Evolutionary conservation across 2,797 vertebrate species (phyloP).

Genomic region (Mormyrus proboscirostris): DNA sequence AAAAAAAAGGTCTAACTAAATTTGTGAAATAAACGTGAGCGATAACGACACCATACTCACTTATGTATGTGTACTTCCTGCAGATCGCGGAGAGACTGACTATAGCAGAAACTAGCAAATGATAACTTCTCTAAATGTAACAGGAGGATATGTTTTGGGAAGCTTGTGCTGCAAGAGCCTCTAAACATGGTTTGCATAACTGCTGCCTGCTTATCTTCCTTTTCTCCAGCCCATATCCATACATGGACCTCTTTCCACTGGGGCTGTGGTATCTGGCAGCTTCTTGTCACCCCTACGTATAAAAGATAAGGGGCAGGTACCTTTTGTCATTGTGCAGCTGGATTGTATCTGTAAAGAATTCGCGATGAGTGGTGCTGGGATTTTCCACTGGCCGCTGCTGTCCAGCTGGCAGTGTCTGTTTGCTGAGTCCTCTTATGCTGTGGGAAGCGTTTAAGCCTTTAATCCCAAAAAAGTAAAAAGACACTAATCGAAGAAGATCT

Average conservation of each 20-base stretch:
- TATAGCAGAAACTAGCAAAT: conserved; percentile 48
- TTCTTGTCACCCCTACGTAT: conserved; percentile 66
- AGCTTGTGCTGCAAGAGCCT: conserved; percentile 73
- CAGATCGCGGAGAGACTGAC: conserved; percentile 44
- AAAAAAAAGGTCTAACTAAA: neutral
- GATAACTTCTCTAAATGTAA: conserved; percentile 74
- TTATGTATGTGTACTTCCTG: conserved; percentile 50
- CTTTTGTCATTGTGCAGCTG: neutral
- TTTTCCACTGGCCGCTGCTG: neutral
- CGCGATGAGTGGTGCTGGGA: neutral
- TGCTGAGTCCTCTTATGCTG: neutral
- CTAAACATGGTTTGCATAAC: conserved; percentile 82
- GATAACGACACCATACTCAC: conserved; percentile 56
- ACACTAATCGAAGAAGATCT: neutral
- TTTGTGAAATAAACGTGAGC: neutral
- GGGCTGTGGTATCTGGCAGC: conserved; percentile 71
- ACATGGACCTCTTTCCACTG: conserved; percentile 83
- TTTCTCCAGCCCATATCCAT: conserved; percentile 79
- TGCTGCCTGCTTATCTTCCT: conserved; percentile 78
- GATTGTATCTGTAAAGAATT: neutral
- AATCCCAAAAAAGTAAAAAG: neutral
- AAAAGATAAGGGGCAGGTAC: conserved; percentile 54
- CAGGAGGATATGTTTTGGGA: conserved; percentile 69
- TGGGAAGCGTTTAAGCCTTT: neutral
- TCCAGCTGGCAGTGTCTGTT: neutral